Evolutionary conservation across 2,797 vertebrate genomes (phyloP), one percentile per base, ranked within the genome.

Genomic region (Lithobates sylvaticus): DNA sequence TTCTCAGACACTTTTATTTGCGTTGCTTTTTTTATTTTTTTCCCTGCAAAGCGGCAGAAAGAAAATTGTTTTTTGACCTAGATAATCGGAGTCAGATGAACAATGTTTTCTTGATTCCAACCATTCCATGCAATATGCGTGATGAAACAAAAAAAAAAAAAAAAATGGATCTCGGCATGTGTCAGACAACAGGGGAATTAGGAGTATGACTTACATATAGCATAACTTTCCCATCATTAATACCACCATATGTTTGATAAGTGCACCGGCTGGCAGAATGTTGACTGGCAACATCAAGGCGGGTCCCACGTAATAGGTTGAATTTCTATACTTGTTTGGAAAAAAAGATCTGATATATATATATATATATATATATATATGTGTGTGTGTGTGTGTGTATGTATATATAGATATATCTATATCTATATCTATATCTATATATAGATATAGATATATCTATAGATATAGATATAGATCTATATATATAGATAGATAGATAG

Each of bases 141-240:
- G 65, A 78, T 29, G 58, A 36, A 7, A 36, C 34, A 29, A 34
- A 34, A 39, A 39, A 44, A 73, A 61, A 76, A 76, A 86, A 64
- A 54, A 16, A 54, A 82, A 77, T 64, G 67, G 65, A 50, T 81
- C 61, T 68, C 26, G 27, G 70, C 29, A 44, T 72, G 74, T 84
- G 54, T 71, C 72, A 86, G 72, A 85, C 68, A 79, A 29, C 26
- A 84, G 42, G 74, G 73, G 81, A 76, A 78, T 61, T 61, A 78
- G 50, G 34, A 69, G 42, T 44, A 36, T 84, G 50, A 71, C 64
- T 54, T 26, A 84, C 69, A 42, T 65, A n/a, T 16, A 61, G 34
- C n/a, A 44, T 68, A 65, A 78, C 26, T 26, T 54, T 67, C 64
- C 70, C 18, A 85, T 78, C 67, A 84, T 84, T 69, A 27, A 73